phyloP scores from a whole-genome alignment of 1,140 invertebrate species.

The Dinothrombium tinctorium region DNA sequence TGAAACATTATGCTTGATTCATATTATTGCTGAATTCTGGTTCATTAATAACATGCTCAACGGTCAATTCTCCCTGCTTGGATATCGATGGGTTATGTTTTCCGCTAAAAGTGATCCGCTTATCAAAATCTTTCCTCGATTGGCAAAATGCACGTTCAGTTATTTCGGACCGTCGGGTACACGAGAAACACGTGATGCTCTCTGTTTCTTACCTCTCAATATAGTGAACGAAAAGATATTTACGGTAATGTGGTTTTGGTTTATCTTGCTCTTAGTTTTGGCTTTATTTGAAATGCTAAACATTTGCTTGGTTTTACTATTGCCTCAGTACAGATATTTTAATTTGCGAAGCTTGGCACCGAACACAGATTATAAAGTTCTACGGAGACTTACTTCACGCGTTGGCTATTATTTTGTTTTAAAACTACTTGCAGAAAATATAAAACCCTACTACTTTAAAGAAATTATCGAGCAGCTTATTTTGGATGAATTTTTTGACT shows the following conservation, averaged over 20 bases:
- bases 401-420: not conserved
- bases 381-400: not conserved
- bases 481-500: not conserved
- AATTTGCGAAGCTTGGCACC: not conserved
- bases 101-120: slow-evolving; percentile 21
- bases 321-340: not conserved
- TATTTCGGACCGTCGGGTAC: slow-evolving; percentile 15
- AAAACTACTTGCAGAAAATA: not conserved
- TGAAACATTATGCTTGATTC: not conserved
- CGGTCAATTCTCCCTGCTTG: slow-evolving; percentile 28
- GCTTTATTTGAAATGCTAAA: slow-evolving; percentile 20
- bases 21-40: not conserved
- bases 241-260: slow-evolving; percentile 19
- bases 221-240: slow-evolving; percentile 20
- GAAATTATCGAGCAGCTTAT: not conserved
- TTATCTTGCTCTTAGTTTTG: slow-evolving; percentile 14
- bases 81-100: slow-evolving; percentile 44
- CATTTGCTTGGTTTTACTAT: slow-evolving; percentile 3
- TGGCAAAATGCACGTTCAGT: slow-evolving; percentile 60
- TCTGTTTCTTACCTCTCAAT: slow-evolving; percentile 18
- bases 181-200: slow-evolving; percentile 33
- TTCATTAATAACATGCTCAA: slow-evolving; percentile 25
- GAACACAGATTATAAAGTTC: not conserved
- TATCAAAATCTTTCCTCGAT: slow-evolving; percentile 46
- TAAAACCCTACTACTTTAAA: not conserved